Base-by-base conservation (phyloP, 1,140 invertebrate genomes). In the Drosophila bipectinata region DNA sequence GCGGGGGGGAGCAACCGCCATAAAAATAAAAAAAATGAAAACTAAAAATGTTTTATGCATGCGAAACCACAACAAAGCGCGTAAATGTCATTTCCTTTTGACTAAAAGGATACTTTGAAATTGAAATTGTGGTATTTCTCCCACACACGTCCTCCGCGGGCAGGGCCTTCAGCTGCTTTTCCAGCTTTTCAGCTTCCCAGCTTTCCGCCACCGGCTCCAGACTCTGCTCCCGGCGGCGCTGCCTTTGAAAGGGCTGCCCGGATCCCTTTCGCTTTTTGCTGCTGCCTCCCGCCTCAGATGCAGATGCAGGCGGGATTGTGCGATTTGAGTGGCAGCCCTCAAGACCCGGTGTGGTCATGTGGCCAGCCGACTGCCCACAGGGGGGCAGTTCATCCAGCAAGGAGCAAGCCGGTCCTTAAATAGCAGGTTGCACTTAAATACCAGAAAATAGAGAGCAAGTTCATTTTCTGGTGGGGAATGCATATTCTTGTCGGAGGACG, bases 61-160 rank as follows among this genome's bases (percentile, higher is more conserved):
- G 83, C 76, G 68, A 67, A 79, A 88, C 83, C 83, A 88, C 83
- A 88, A 88, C 83, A 88, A 88, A 88, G 83, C 83, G 83, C 83
- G 83, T 88, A 88, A 88, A 88, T 88, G 83, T 88, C 83, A 88
- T 88, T 88, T 88, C 83, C 83, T 79, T 88, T 85, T 71, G 75
- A 82, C 83, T 88, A 88, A 88, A 88, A 88, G 83, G 84, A 88
- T 88, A 88, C 83, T 88, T 88, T 88, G 83, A 88, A 88, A 88
- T 88, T 88, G 79, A 88, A 88, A 88, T 88, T 88, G 83, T 88
- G 83, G 83, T 79, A 77, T 82, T 82, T 79, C 76, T 59, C 58
- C 57, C 72, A 72, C 60, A 58, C 62, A 59, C 9, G 34, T 3
- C 10, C 21, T 10, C 41, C 7, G 30, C 49, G 49, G 51, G 12